Percentiles rank a stretch among this genome's conserved stretches.
Evolutionary conservation across 2,888 invertebrate species (phyloP).

Genomic region (Pammene fasciana): DNA sequence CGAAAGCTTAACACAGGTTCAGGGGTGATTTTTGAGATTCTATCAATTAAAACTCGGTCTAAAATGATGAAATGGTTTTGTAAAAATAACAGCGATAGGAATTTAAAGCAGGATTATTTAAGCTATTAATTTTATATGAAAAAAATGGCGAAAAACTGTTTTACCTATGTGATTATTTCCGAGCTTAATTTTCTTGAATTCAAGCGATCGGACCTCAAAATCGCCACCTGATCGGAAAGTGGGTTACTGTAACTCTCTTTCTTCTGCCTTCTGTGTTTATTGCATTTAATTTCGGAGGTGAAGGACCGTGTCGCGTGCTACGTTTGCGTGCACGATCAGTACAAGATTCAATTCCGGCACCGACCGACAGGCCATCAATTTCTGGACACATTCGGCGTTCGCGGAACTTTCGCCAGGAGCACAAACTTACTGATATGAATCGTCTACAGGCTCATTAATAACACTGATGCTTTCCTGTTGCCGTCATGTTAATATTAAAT

Average conservation of each 20-base stretch:
- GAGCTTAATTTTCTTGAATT: too few relatives aligned
- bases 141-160: too few relatives aligned
- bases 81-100: too few relatives aligned
- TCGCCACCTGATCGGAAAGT: too few relatives aligned
- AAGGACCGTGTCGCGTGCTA: slow-evolving; percentile 69
- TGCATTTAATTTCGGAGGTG: slow-evolving; percentile 58
- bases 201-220: too few relatives aligned
- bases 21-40: too few relatives aligned
- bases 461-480: slow-evolving; percentile 47
- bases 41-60: too few relatives aligned
- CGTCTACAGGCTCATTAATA: slow-evolving; percentile 55
- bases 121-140: too few relatives aligned
- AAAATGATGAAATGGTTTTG: too few relatives aligned
- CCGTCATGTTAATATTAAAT: slow-evolving; percentile 8
- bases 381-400: slow-evolving; percentile 71
- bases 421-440: slow-evolving; percentile 69
- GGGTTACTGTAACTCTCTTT: slow-evolving; percentile 34
- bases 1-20: too few relatives aligned
- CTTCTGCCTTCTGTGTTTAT: slow-evolving; percentile 43
- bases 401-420: slow-evolving; percentile 77
- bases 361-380: slow-evolving; percentile 72
- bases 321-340: slow-evolving; percentile 66
- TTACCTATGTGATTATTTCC: too few relatives aligned
- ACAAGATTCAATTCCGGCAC: slow-evolving; percentile 70
- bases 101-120: too few relatives aligned